Evolutionary conservation across 35 echinoderm and acorn worm species (phyloP).

Genomic region (Lytechinus variegatus): DNA sequence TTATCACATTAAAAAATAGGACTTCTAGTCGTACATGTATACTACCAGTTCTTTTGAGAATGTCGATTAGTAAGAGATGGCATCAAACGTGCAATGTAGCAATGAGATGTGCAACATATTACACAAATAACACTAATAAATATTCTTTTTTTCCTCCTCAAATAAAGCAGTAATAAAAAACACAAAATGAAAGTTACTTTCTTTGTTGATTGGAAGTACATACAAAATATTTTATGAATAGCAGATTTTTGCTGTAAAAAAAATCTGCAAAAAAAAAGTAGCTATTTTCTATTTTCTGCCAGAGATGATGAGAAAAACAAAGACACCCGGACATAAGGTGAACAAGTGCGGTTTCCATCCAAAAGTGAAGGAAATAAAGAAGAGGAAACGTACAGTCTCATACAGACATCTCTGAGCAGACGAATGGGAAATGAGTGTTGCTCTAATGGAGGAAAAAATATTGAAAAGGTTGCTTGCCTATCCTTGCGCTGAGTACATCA

Average conservation of each 20-base stretch:
- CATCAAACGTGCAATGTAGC: no score
- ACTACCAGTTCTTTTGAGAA: no score
- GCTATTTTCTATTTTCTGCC: background rate
- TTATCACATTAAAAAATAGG: no score
- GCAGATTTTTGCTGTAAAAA: background rate
- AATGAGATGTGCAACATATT: no score
- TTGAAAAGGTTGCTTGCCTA: background rate
- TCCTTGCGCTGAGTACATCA: background rate
- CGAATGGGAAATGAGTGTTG: background rate
- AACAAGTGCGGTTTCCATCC: background rate
- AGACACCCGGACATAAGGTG: background rate
- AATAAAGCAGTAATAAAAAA: background rate
- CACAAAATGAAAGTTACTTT: background rate
- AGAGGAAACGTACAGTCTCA: background rate
- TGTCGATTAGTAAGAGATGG: no score
- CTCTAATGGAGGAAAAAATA: constrained; percentile 19
- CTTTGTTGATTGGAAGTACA: no score
- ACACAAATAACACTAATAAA: no score
- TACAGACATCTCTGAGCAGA: background rate
- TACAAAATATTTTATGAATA: background rate
- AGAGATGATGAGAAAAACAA: constrained; percentile 32
- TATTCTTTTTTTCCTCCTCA: no score
- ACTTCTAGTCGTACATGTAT: no score
- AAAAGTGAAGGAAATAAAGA: background rate
- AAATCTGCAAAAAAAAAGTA: background rate